Evolutionary conservation across 35 echinoderm and acorn worm species (phyloP).

Genomic region (Lytechinus pictus): DNA sequence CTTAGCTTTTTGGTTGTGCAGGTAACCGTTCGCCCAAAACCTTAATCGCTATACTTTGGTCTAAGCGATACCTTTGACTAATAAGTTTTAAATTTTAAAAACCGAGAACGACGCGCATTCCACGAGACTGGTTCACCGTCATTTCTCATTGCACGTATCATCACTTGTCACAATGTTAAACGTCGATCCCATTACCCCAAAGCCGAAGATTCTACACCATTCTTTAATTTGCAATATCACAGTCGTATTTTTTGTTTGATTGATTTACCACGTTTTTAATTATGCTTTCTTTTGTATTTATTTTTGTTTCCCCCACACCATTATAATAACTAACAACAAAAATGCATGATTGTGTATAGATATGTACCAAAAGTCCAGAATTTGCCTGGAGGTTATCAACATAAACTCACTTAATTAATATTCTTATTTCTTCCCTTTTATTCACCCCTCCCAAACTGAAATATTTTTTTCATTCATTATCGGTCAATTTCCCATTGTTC

Average conservation of each 20-base stretch:
- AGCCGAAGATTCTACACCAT: not conserved
- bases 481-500: not conserved
- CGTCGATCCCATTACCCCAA: not conserved
- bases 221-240: not conserved
- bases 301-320: slow-evolving; percentile 15
- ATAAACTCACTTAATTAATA: slow-evolving; percentile 38
- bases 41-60: too few species aligned
- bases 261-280: not conserved
- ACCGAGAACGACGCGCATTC: not conserved
- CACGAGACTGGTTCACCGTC: not conserved
- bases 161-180: not conserved
- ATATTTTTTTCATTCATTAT: slow-evolving; percentile 22
- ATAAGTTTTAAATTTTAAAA: not conserved
- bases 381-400: slow-evolving; percentile 3
- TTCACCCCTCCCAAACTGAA: slow-evolving; percentile 11
- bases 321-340: not conserved
- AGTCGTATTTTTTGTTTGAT: not conserved
- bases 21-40: not conserved
- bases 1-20: not conserved
- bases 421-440: slow-evolving; percentile 41
- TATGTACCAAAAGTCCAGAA: not conserved
- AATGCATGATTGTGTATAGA: slow-evolving; percentile 3
- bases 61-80: too few species aligned
- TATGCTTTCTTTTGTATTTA: not conserved
- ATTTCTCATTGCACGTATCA: not conserved